Base-by-base conservation (phyloP, 2,797 vertebrate species). In the Sylvilagus floridanus region DNA sequence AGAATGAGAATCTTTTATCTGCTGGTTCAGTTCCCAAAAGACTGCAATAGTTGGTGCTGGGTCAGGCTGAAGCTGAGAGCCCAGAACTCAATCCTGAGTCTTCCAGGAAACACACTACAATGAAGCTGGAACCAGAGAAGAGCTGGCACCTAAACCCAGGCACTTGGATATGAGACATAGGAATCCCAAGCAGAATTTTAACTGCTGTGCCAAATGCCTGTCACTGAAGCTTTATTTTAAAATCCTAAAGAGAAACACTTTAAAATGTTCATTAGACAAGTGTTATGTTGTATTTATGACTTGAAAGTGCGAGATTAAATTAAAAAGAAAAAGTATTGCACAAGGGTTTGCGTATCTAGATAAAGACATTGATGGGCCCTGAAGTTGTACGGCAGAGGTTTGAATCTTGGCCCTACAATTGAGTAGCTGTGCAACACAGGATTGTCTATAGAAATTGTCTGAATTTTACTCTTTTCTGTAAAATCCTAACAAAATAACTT, bases 141-240 rank as follows among this genome's bases (percentile, higher is more conserved):
- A 47, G 42, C 42, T 47, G 42, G 42, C 42, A 47, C 42, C 42
- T 47, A 47, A 47, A 47, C 42, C 42, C 42, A 47, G 42, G 42
- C 42, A 47, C 42, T 47, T 47, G 42, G 42, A 47, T 47, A 7
- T 47, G 42, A 47, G 42, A 47, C 42, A 47, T 47, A 47, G 42
- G 42, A 47, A 47, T 47, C 42, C 42, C 42, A 47, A 47, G 42
- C 42, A 47, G 42, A 7, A 47, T 47, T 47, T 47, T 47, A 47
- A 9, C 42, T 47, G 42, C 42, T 47, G 42, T 47, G 42, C 42
- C 42, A 47, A 47, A 47, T 47, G 8, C 8, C 42, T 47, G 42
- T 47, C 42, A 3, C 22, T 12, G 35, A n/a, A 16, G 9, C 2
- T 88, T 94, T 82, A 76, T 84, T 87, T 93, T 90, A 88, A 84